phyloP scores from a whole-genome alignment of 2,113 vertebrate genomes.

The Corythornis cristatus region DNA sequence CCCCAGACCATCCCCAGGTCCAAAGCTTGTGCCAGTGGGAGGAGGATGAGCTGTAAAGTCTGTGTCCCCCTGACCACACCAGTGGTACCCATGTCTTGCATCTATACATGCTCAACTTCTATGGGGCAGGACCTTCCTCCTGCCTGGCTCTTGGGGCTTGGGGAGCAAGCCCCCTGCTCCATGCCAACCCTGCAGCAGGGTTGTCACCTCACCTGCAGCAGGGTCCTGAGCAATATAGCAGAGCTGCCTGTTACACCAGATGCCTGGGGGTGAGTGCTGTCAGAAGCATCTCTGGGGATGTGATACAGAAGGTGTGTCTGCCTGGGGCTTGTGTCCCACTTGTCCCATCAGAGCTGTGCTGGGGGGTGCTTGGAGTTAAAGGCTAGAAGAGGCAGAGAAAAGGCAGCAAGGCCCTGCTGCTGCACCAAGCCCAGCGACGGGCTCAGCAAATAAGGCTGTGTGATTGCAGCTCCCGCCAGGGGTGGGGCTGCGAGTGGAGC shows the following conservation, averaged over 20 bases:
- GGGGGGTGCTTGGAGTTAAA: neutral
- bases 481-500: neutral
- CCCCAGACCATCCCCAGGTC: neutral
- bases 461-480: accelerated
- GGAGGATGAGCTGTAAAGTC: neutral
- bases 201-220: accelerated
- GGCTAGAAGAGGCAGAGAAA: neutral
- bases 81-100: neutral
- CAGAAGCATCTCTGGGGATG: neutral
- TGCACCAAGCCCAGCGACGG: accelerated
- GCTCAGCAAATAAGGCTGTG: accelerated
- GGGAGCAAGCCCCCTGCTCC: neutral
- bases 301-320: neutral
- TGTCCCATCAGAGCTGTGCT: neutral
- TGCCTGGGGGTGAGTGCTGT: neutral
- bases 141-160: neutral
- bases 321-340: neutral
- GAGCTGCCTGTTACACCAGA: neutral
- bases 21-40: neutral
- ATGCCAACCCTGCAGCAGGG: accelerated
- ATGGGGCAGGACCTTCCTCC: neutral
- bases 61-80: neutral
- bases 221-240: neutral
- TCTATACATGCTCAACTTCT: neutral
- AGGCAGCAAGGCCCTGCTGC: accelerated